Base-by-base conservation (phyloP, 2,797 vertebrate species). In the Babyrousa celebensis region DNA sequence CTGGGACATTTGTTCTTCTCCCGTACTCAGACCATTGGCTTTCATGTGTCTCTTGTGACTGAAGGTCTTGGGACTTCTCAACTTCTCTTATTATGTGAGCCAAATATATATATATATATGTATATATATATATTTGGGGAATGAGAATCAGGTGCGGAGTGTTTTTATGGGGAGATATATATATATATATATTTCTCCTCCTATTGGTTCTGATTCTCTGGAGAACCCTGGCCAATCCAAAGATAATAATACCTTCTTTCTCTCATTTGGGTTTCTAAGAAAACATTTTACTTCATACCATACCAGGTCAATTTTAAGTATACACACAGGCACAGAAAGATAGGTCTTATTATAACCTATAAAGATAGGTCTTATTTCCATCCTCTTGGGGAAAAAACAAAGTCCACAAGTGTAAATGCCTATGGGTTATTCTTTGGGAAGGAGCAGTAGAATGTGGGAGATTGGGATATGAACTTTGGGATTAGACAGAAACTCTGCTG, bases 251-350 rank as follows among this genome's bases (percentile, higher is more conserved):
- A 32, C 23, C 52, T 89, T 78, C 29, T n/a, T 32, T 87, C 54
- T 32, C 16, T 88, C 56, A 85, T 62, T 86, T 70, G 14, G 15
- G 40, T 63, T 78, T 95, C 62, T 88, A 8, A 43, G 48, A 58
- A 90, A 84, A 96, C 21, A 18, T 74, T 75, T 95, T 84, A 83
- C 72, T 85, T 91, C 89, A 32, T 27, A 58, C 2, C 62, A n/a
- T 43, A 63, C 5, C 20, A 77, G 20, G 89, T 21, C 60, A 94
- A 29, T 48, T 87, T 0, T 32, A 94, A 85, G 4, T 25, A 72
- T 15, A 62, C 70, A 15, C 12, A 84, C 27, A 85, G 3, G 16
- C 7, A 54, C 12, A 71, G 20, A 89, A 29, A 52, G 1, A 54
- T 43, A 21, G 17, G 8, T 54, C 23, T 85, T 58, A 32, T 83